phyloP scores from a whole-genome alignment of 2,888 invertebrate genomes.

The Lypha dubia region DNA sequence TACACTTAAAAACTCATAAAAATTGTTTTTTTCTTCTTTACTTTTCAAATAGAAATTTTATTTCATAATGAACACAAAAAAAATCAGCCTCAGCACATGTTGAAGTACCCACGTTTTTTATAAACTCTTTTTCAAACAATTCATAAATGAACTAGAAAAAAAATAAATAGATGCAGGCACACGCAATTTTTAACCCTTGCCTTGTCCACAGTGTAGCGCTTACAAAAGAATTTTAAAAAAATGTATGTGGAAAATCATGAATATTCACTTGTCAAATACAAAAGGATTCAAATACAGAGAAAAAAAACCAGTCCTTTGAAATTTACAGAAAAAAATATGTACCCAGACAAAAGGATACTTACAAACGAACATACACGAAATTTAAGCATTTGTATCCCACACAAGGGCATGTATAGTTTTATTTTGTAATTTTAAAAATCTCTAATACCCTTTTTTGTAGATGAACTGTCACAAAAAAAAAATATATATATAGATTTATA shows the following conservation, averaged over 20 bases:
- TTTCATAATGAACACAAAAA: constrained; percentile 28
- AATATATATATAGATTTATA: constrained; percentile 47
- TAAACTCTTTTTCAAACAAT: constrained; percentile 25
- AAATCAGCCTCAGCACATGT: constrained; percentile 79
- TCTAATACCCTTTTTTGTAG: constrained; percentile 30
- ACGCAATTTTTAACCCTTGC: constrained; percentile 79
- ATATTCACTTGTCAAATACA: constrained; percentile 83
- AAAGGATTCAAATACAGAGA: constrained; percentile 62
- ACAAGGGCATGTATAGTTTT: constrained; percentile 46
- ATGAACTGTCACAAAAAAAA: constrained; percentile 9
- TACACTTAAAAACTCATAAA: constrained; percentile 21
- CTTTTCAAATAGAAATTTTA: constrained; percentile 18
- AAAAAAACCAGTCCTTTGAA: constrained; percentile 56
- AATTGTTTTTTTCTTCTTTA: constrained; percentile 28
- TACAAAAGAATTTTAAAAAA: constrained; percentile 30
- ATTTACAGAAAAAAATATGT: constrained; percentile 66
- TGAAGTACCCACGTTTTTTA: constrained; percentile 82
- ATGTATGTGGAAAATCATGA: constrained; percentile 77
- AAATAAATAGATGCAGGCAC: constrained; percentile 73
- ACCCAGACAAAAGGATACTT: constrained; percentile 45
- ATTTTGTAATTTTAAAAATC: constrained; percentile 40
- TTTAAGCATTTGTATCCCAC: constrained; percentile 70
- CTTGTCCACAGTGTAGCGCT: constrained; percentile 60
- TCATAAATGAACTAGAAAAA: constrained; percentile 43
- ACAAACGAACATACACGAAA: constrained; percentile 39